Evolutionary conservation across 2,797 vertebrate genomes (phyloP).

Genomic region (Epinephelus awoara): DNA sequence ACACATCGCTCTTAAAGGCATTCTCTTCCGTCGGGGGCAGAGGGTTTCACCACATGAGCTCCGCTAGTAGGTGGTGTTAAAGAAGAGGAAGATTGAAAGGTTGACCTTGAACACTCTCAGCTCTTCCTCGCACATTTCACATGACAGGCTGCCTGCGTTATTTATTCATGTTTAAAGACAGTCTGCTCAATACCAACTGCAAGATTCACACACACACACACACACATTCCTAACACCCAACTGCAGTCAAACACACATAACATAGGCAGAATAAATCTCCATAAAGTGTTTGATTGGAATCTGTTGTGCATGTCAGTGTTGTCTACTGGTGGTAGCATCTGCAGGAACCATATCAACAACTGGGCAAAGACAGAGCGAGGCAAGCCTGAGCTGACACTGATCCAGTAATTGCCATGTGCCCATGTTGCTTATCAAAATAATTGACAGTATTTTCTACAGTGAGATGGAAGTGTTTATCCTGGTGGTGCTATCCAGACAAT

Average conservation of each 20-base stretch:
- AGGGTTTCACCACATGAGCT: slow-evolving; percentile 33
- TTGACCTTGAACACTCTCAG: slow-evolving; percentile 65
- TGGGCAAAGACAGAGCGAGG: slow-evolving; percentile 47
- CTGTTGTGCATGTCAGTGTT: slow-evolving; percentile 54
- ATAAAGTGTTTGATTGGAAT: slow-evolving; percentile 66
- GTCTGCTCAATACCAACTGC: slow-evolving; percentile 33
- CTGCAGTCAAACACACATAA: slow-evolving; percentile 49
- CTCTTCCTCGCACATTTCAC: slow-evolving; percentile 65
- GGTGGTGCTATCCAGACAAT: slow-evolving; percentile 14
- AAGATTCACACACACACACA: slow-evolving; percentile 24
- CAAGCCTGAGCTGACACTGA: slow-evolving; percentile 67
- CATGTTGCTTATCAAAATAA: slow-evolving; percentile 76
- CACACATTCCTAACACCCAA: background rate
- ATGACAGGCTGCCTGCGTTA: slow-evolving; percentile 65
- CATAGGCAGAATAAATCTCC: slow-evolving; percentile 73
- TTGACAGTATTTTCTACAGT: slow-evolving; percentile 69
- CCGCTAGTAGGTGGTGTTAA: slow-evolving; percentile 29
- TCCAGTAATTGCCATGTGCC: slow-evolving; percentile 73
- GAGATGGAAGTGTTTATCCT: slow-evolving; percentile 59
- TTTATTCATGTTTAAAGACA: slow-evolving; percentile 77
- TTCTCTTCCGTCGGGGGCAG: slow-evolving; percentile 6
- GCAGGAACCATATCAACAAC: slow-evolving; percentile 64
- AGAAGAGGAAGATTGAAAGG: slow-evolving; percentile 60
- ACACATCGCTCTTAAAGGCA: slow-evolving; percentile 9
- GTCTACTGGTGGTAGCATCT: slow-evolving; percentile 52